phyloP scores from a whole-genome alignment of 2,797 vertebrate species.

The Cirrhinus mrigala region DNA sequence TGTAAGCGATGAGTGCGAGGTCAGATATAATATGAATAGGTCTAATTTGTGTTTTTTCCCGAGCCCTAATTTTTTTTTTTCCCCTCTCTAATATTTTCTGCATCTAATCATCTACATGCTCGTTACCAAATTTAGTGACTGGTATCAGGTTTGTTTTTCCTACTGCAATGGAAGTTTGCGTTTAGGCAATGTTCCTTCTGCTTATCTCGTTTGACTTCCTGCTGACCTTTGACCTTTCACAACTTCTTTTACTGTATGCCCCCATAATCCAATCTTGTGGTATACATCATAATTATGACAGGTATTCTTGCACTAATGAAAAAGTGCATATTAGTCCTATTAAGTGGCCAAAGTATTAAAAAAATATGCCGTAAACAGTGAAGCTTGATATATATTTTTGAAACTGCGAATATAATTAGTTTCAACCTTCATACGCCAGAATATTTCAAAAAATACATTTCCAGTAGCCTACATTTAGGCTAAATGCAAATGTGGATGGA shows the following conservation, averaged over 20 bases:
- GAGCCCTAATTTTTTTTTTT: background rate
- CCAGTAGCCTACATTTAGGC: too few species aligned
- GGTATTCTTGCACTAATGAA: too few species aligned
- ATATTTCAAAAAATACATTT: too few species aligned
- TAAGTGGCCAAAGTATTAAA: background rate
- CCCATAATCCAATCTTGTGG: background rate
- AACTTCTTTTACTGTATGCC: background rate
- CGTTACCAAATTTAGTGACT: slow-evolving; percentile 16
- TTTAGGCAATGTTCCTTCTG: background rate
- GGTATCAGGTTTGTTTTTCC: slow-evolving; percentile 13
- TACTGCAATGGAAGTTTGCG: background rate
- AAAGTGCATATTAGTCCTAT: too few species aligned
- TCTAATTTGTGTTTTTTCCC: too few species aligned
- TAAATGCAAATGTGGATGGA: too few species aligned
- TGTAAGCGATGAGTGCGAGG: slow-evolving; percentile 34
- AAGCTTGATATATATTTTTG: background rate
- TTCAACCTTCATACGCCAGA: background rate
- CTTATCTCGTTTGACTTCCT: background rate
- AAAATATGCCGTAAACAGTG: background rate
- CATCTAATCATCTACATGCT: background rate
- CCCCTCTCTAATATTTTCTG: background rate
- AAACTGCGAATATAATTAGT: background rate
- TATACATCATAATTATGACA: background rate
- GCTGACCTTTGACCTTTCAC: slow-evolving; percentile 18
- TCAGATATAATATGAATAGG: slow-evolving; percentile 7